Percentiles rank a stretch among this genome's conserved stretches.
Evolutionary conservation across 1,140 invertebrate species (phyloP).

Genomic region (Cepaea nemoralis): DNA sequence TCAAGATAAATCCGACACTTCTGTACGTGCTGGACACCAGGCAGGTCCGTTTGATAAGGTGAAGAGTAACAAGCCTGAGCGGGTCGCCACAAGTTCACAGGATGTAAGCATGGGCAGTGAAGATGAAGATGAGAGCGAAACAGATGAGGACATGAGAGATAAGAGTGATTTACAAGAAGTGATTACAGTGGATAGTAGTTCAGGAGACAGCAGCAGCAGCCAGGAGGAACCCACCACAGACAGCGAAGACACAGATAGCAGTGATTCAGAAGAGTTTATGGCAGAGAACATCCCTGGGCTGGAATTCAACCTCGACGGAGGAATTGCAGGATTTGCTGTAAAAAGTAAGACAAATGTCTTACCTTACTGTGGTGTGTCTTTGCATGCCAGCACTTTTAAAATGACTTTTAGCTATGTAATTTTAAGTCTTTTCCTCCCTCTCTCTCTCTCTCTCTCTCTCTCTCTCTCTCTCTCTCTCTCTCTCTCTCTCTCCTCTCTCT

Average conservation of each 20-base stretch:
- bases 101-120: background rate
- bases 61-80: background rate
- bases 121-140: background rate
- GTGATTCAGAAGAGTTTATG: background rate
- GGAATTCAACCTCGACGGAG: slow-evolving; percentile 13
- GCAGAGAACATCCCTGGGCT: background rate
- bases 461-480: no score
- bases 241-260: background rate
- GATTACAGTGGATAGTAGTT: background rate
- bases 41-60: background rate
- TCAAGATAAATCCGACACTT: background rate
- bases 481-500: no score
- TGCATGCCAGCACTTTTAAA: no score
- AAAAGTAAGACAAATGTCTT: background rate
- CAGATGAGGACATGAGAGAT: background rate
- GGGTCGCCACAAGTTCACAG: background rate
- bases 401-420: no score
- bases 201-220: background rate
- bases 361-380: no score
- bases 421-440: no score
- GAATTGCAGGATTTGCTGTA: background rate
- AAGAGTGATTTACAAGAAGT: background rate
- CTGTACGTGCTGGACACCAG: background rate
- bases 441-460: no score
- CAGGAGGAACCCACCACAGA: background rate